phyloP scores from a whole-genome alignment of 1,140 invertebrate species.

The Papilio dardanus region DNA sequence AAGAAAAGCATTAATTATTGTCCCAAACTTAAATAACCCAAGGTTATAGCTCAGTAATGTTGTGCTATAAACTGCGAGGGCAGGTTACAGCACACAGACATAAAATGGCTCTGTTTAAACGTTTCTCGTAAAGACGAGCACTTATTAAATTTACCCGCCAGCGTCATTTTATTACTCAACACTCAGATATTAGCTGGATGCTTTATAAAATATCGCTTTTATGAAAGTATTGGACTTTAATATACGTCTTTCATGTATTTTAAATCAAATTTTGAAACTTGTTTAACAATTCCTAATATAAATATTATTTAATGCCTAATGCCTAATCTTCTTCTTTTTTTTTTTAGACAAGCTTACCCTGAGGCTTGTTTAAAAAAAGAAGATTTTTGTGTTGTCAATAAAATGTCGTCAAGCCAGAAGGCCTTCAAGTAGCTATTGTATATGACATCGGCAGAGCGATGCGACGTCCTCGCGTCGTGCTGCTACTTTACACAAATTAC shows the following conservation, averaged over 20 bases:
- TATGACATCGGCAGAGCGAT: no score
- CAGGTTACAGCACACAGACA: constrained; percentile 26
- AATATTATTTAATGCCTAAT: no score
- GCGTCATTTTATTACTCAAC: constrained; percentile 28
- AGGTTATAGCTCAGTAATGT: no score
- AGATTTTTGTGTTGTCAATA: no score
- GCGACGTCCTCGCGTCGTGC: neutral
- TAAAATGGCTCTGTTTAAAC: constrained; percentile 33
- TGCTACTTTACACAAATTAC: neutral
- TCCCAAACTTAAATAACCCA: neutral
- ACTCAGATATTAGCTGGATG: constrained; percentile 29
- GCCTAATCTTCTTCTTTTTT: no score
- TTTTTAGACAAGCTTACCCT: no score
- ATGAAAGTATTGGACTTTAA: neutral
- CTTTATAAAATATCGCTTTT: neutral
- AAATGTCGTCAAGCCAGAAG: neutral
- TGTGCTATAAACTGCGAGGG: neutral
- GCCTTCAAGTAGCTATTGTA: no score
- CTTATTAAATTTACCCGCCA: constrained; percentile 27
- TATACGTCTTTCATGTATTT: neutral
- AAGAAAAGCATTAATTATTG: no score
- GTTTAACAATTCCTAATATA: no score
- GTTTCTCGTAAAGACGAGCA: constrained; percentile 29
- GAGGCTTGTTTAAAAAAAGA: no score
- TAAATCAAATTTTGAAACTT: neutral